Evolutionary conservation across 2,888 invertebrate species (phyloP).

Genomic region (Sinodicranocentrus sp.): DNA sequence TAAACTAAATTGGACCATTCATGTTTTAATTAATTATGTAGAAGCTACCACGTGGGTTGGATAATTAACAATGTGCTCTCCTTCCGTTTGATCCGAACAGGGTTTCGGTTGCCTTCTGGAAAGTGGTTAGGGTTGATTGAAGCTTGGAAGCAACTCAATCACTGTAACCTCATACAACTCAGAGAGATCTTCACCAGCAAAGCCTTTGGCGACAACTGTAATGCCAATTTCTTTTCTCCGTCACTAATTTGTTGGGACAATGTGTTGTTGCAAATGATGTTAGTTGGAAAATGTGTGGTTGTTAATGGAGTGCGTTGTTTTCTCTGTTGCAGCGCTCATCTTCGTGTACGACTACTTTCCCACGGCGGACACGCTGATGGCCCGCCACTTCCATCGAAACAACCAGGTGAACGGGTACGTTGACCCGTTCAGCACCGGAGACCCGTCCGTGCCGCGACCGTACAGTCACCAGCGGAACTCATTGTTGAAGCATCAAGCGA

Average conservation of each 20-base stretch:
- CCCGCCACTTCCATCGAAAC: conserved; percentile 85
- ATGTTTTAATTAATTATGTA: too few species aligned
- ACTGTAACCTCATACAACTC: conserved; percentile 95
- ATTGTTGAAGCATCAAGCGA: conserved; percentile 84
- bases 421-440: conserved; percentile 88
- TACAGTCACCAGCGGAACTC: conserved; percentile 91
- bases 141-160: conserved; percentile 96
- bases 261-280: too few species aligned
- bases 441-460: conserved; percentile 88
- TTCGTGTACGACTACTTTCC: conserved; percentile 98
- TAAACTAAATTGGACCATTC: too few species aligned
- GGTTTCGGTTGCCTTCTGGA: conserved; percentile 88
- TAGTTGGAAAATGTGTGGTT: too few species aligned
- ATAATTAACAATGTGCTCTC: too few species aligned
- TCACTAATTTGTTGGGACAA: too few species aligned
- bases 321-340: conserved; percentile 87
- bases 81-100: conserved; percentile 80
- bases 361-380: conserved; percentile 91
- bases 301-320: too few species aligned
- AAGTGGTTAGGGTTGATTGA: conserved; percentile 93
- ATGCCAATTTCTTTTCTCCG: conserved; percentile 76
- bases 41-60: too few species aligned
- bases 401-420: conserved; percentile 83
- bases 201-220: conserved; percentile 97
- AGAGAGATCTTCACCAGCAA: conserved; percentile 96